A percentile compares a stretch with the other conserved stretches of the same genome.
phyloP scores from a whole-genome alignment of 2,797 vertebrate genomes.

The Heliangelus exortis region DNA sequence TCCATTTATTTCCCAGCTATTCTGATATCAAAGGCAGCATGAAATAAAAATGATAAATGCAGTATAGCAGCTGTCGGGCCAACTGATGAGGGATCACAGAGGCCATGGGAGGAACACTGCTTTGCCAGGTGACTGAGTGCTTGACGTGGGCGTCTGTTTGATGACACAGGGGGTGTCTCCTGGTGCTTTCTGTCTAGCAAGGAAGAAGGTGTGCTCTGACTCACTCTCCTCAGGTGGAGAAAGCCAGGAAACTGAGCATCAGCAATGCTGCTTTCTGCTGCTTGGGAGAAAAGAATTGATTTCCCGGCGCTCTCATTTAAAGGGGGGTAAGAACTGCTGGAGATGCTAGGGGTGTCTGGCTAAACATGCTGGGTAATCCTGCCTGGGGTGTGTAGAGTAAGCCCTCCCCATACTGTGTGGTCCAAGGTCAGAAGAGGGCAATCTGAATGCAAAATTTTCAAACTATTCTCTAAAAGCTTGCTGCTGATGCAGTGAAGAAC shows the following conservation, averaged over 20 bases:
- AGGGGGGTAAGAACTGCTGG: not conserved
- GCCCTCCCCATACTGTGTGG: not conserved
- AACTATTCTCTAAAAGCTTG: not conserved
- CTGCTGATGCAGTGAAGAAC: not conserved
- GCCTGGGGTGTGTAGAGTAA: not conserved
- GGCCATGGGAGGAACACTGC: not conserved
- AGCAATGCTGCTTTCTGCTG: not conserved
- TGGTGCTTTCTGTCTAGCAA: not conserved
- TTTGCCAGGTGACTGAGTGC: not conserved
- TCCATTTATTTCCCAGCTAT: slow-evolving; percentile 18
- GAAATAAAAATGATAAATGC: not conserved
- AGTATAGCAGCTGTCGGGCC: not conserved
- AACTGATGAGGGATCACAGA: not conserved
- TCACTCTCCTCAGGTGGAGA: not conserved
- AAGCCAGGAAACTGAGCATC: not conserved
- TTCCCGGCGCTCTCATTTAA: not conserved
- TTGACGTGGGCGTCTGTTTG: accelerated
- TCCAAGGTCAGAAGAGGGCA: not conserved
- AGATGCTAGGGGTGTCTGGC: not conserved
- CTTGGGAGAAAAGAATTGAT: not conserved
- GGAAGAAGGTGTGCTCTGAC: not conserved
- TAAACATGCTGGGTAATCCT: not conserved
- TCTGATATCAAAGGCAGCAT: not conserved
- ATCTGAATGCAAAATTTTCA: not conserved
- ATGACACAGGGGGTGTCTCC: not conserved